Evolutionary conservation across 2,797 vertebrate species (phyloP), one percentile per base, ranked within the genome.

Genomic region (Uromys caudimaculatus): DNA sequence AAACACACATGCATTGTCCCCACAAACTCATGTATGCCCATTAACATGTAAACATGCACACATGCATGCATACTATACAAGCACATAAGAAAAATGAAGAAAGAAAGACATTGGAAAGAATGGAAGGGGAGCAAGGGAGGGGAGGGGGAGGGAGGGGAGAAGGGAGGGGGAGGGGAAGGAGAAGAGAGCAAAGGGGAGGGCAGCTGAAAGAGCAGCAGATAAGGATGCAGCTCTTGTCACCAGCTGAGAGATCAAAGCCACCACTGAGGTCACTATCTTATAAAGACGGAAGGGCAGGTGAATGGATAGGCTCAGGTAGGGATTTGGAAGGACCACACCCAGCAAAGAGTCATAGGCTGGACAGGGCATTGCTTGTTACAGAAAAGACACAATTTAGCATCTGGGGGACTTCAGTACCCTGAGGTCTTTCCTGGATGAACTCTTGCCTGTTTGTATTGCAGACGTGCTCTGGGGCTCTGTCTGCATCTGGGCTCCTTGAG

Each of bases 91-190:
- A 81, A 56, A 19, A 35, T 5, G 27, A 17, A 5, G 56, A 32
- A 21, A 5, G 56, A 16, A 38, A 23, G 69, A 86, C 62, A n/a
- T 86, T 69, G 76, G 32, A 35, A 81, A 56, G 10, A n/a, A 11
- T 56, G 1, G 32, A 6, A 16, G 7, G n/a, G 12, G 4, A 23
- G 93, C 5, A 17, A 64, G 44, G 6, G 9, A n/a, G 64, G 6
- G 29, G 0, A 1, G 3, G 2, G 3, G 16, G 54, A 54, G 54
- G 52, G 10, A 2, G 1, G 8, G 0, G 27, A 8, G 29, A 4
- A 6, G 24, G 94, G 62, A 50, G 5, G 14, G 44, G 44, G 44
- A 44, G 44, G 44, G 44, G 44, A 44, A n/a, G 78, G 12, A 29
- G 0, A 4, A 8, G 10, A 13, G 16, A 81, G 24, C 16, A 2